phyloP scores from a whole-genome alignment of 2,113 vertebrate species.

The Eubucco bourcierii region DNA sequence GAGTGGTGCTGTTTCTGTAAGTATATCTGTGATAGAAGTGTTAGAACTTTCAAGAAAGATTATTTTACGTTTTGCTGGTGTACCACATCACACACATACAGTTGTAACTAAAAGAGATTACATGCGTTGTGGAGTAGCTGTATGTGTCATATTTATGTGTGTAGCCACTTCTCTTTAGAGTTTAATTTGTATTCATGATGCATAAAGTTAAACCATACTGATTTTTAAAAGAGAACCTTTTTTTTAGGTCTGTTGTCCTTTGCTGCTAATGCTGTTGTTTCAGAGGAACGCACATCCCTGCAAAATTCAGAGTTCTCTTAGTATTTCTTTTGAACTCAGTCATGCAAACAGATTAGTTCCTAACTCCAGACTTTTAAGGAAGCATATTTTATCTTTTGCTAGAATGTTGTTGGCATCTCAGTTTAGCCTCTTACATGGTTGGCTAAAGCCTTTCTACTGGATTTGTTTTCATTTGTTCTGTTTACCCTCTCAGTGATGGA shows the following conservation, averaged over 20 bases:
- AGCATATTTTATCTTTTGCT: constrained; percentile 29
- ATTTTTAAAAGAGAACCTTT: neutral
- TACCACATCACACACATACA: accelerated
- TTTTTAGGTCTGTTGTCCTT: neutral
- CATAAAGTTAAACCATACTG: neutral
- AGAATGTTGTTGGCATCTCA: neutral
- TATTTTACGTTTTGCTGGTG: neutral
- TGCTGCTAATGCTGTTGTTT: neutral
- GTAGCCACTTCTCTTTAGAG: neutral
- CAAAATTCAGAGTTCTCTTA: neutral
- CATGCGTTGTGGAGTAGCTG: neutral
- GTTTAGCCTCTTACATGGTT: constrained; percentile 15
- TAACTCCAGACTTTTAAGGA: constrained; percentile 56
- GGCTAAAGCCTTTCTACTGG: constrained; percentile 12
- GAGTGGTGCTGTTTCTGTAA: constrained; percentile 31
- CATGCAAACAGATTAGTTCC: neutral
- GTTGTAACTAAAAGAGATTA: neutral
- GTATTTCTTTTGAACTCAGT: neutral
- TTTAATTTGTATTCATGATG: neutral
- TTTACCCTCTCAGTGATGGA: neutral
- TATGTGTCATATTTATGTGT: neutral
- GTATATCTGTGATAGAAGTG: neutral
- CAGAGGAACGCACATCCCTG: neutral
- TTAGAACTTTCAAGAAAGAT: neutral
- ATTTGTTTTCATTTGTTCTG: constrained; percentile 33